phyloP scores from a whole-genome alignment of 2,888 invertebrate species.

The Caenorhabditis becei region DNA sequence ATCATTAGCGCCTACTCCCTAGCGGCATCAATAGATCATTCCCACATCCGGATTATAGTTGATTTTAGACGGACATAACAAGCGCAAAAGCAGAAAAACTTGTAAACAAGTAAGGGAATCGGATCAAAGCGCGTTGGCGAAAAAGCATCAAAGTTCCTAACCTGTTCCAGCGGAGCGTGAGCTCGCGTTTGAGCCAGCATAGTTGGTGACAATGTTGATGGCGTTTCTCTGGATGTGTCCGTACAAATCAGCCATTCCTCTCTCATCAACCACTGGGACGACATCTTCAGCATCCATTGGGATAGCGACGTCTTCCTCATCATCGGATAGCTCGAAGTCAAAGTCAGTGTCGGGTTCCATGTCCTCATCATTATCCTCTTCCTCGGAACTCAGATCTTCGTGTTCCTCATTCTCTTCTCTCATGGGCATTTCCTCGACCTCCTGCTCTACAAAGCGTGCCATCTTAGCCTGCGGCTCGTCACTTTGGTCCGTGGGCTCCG shows the following conservation, averaged over 20 bases:
- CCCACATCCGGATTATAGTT: neutral
- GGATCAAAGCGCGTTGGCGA: too few species aligned
- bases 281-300: conserved; percentile 4
- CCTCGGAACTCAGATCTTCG: neutral
- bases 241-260: neutral
- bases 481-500: conserved; percentile 1
- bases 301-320: neutral
- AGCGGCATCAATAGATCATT: too few species aligned
- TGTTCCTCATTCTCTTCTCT: neutral
- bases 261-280: neutral
- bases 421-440: neutral
- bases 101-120: neutral
- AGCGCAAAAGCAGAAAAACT: neutral
- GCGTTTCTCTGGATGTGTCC: neutral
- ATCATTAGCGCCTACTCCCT: neutral
- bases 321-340: too few species aligned
- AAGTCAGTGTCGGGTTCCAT: neutral
- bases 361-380: neutral
- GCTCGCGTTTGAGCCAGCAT: too few species aligned
- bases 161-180: too few species aligned
- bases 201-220: neutral
- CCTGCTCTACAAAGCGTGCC: neutral
- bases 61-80: neutral
- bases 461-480: neutral
- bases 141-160: too few species aligned